Base-by-base conservation (phyloP, 1,140 invertebrate genomes). In the Halyomorpha halys region DNA sequence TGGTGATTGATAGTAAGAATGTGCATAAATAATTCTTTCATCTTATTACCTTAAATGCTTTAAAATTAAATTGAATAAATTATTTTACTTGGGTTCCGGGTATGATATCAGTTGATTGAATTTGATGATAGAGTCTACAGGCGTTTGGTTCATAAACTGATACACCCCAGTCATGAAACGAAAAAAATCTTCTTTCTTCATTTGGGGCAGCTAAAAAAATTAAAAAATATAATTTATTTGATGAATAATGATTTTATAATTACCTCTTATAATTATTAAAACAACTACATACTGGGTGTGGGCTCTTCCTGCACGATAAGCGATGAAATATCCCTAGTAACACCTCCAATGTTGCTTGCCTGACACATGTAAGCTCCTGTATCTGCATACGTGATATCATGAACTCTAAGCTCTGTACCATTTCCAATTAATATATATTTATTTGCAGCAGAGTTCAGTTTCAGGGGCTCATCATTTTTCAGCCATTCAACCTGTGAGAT, bases 301-400 rank as follows among this genome's bases (percentile, higher is more conserved):
- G 82, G 80, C 67, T 86, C 82, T 65, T 86, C 83, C 71, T 86
- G 83, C 14, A 87, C 83, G 25, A 86, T 82, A 13, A 86, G 74
- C 11, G 84, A 85, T 61, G 84, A 84, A 51, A 87, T 86, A 70
- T 87, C 86, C 56, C 86, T 75, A 39, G 83, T 82, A 59, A 82
- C 76, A 6, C 86, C 86, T 0, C 85, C 87, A 47, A 81, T 76
- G 72, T 84, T 89, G 15, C 78, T 81, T 0, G 83, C 87, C 70
- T 84, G 81, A 71, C 87, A 90, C 82, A 87, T 88, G 73, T 89
- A 90, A 2, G 85, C 84, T 6, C 86, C 87, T 0, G 85, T 87
- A 72, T 87, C 86, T 2, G 83, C 81, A 70, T 85, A 88, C 59
- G 79, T 80, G 56, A 87, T 85, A 59, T 83, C 80, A 54, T 78